phyloP scores from a whole-genome alignment of 2,797 vertebrate genomes.

The Triplophysa bombifrons region DNA sequence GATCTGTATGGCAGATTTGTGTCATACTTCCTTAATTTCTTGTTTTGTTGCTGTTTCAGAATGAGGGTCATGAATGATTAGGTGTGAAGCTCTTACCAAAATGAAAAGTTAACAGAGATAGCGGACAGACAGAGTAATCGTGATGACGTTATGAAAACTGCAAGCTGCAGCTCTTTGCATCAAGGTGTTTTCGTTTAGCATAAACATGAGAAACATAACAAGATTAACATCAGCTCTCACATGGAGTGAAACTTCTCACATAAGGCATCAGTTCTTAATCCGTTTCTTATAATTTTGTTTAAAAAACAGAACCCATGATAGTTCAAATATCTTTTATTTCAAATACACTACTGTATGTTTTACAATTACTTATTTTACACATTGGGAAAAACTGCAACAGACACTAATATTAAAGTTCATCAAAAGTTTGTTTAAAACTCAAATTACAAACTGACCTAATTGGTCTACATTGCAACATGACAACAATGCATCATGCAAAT shows the following conservation, averaged over 20 bases:
- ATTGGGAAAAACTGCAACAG: neutral
- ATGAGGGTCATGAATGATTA: neutral
- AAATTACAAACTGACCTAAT: constrained; percentile 36
- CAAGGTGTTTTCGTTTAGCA: neutral
- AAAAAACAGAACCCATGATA: neutral
- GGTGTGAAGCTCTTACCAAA: neutral
- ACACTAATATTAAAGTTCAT: neutral
- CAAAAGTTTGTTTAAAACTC: constrained; percentile 1
- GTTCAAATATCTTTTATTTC: constrained; percentile 19
- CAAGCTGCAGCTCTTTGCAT: neutral
- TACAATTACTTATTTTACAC: neutral
- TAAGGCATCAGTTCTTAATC: neutral
- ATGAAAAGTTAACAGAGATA: constrained; percentile 2
- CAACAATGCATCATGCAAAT: constrained; percentile 39
- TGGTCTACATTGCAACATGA: constrained; percentile 52
- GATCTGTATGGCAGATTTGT: neutral
- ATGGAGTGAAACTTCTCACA: constrained; percentile 12
- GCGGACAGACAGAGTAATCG: neutral
- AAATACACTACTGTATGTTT: neutral
- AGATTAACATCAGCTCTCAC: constrained; percentile 6
- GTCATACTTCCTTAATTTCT: neutral
- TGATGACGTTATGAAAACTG: neutral
- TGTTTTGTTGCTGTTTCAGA: neutral
- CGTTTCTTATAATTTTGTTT: neutral
- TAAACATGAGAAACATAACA: constrained; percentile 6